Evolutionary conservation across 2,113 vertebrate genomes (phyloP), one percentile per base, ranked within the genome.

Genomic region (Larimichthys crocea): DNA sequence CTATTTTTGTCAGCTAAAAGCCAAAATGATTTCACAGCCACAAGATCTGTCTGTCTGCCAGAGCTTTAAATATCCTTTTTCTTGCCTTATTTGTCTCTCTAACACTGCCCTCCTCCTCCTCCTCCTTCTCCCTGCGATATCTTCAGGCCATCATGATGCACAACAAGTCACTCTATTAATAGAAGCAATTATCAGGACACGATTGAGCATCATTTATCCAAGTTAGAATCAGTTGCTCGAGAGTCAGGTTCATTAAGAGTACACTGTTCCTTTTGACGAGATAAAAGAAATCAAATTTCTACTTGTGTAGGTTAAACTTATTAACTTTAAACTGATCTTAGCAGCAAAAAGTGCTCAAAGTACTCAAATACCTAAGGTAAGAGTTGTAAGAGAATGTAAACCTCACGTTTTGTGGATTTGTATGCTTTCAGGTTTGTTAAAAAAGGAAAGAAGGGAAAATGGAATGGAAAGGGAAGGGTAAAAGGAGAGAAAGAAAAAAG

Each of bases 1-100:
- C 91, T 92, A 92, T 92, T 92, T 91, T 76, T 8, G 42, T 91
- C 89, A 60, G 63, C 67, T 82, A 64, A 62, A 74, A 83, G 79
- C 79, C 83, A 90, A 74, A 89, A 72, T 77, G 24, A 75, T 75
- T 62, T 78, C 76, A 80, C 85, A 82, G 73, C 24, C 61, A 61
- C 49, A 44, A 24, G 22, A 83, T 78, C 77, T 63, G 55, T 80
- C 74, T 57, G 57, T 59, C 77, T 79, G 63, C 63, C 79, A 79
- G 74, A 60, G 83, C 85, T 93, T 90, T 91, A 76, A 90, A 91
- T 92, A 89, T 73, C 65, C 55, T 55, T 60, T 44, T 72, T 80
- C 53, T 76, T 80, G 68, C 62, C 31, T 78, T 72, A 76, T 66
- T 22, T 64, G 20, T 71, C 50, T 55, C n/a, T 76, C 44, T 44